These are phyloP conservation scores for Chaetophractus vellerosus DNA, from an alignment of 2,797 vertebrate species.

Conservation along the genomic window DNA sequence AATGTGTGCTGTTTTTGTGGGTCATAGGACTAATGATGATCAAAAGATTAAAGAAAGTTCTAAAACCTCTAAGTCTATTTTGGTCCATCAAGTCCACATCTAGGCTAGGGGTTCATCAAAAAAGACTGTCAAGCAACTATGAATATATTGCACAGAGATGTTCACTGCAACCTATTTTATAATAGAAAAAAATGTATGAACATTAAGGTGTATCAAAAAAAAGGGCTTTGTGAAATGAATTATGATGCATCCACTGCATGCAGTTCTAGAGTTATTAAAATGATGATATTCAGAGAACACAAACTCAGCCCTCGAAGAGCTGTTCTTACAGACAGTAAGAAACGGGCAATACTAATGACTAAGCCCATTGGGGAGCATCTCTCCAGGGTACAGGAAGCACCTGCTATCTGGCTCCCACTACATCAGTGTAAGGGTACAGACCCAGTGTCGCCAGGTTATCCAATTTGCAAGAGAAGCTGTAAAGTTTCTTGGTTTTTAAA, in stretches of 20 bases:
- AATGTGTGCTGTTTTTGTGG: background rate
- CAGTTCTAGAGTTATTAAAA: background rate
- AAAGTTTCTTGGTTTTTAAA: background rate
- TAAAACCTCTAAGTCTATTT: constrained; percentile 11
- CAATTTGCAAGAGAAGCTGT: too few species aligned
- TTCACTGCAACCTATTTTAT: background rate
- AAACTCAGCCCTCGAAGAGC: background rate
- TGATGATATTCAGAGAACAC: background rate
- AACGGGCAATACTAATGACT: background rate
- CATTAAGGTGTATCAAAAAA: background rate
- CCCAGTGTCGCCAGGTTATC: background rate
- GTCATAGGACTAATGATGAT: background rate
- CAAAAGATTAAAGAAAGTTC: background rate
- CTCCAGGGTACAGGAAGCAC: background rate
- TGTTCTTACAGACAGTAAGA: background rate
- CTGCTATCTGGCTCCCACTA: background rate
- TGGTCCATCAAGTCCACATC: background rate
- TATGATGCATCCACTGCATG: background rate
- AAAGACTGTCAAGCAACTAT: background rate
- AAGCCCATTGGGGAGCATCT: background rate
- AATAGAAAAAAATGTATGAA: background rate
- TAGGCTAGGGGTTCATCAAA: background rate
- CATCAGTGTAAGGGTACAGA: background rate
- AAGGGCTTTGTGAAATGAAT: background rate
- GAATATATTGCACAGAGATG: background rate